phyloP scores from a whole-genome alignment of 2,113 vertebrate species.

The Xenopus borealis region DNA sequence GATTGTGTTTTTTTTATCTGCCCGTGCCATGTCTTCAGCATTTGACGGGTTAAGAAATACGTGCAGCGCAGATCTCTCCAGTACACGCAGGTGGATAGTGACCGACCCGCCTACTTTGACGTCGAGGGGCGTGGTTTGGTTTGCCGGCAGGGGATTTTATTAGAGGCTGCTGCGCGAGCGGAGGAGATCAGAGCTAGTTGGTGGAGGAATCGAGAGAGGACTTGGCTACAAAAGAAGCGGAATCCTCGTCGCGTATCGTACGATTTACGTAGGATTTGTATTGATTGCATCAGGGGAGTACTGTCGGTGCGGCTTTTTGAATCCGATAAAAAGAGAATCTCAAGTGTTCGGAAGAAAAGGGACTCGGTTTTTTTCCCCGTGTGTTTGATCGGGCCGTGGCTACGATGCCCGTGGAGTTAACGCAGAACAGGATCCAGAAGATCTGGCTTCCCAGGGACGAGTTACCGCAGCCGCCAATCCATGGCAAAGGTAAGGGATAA shows the following conservation, averaged over 20 bases:
- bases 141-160: slow-evolving; percentile 40
- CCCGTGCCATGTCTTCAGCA: neutral
- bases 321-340: no score
- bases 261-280: no score
- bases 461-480: slow-evolving; percentile 68
- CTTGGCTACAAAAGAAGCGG: no score
- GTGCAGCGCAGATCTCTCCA: slow-evolving; percentile 11
- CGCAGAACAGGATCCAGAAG: slow-evolving; percentile 93
- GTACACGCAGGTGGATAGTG: neutral
- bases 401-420: slow-evolving; percentile 87
- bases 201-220: neutral
- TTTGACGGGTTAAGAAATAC: slow-evolving; percentile 19
- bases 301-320: no score
- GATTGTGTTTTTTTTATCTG: no score
- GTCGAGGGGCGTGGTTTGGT: slow-evolving; percentile 11
- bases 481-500: slow-evolving; percentile 67
- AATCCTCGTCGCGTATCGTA: no score
- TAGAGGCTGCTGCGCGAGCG: neutral
- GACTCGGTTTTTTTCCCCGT: no score
- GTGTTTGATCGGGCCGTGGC: no score
- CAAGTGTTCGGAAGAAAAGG: no score
- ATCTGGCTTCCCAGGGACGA: slow-evolving; percentile 90
- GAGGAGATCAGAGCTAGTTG: neutral
- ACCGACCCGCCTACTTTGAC: neutral
- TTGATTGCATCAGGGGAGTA: no score